A percentile compares a stretch with the other conserved stretches of the same genome.
phyloP scores from a whole-genome alignment of 2,888 invertebrate species.

The Tinea trinotella region DNA sequence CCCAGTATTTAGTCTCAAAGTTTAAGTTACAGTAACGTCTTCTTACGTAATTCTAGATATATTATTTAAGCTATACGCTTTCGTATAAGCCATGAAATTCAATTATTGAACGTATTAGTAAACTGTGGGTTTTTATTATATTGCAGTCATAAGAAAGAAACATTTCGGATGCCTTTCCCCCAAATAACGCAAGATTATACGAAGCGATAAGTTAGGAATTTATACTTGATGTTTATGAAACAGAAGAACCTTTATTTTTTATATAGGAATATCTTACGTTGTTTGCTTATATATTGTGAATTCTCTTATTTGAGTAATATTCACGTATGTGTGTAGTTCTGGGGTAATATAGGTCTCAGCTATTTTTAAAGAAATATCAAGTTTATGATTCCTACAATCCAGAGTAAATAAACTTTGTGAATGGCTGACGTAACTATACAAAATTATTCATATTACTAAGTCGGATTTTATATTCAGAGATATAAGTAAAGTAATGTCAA shows the following conservation, averaged over 20 bases:
- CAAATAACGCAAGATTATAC: constrained; percentile 4
- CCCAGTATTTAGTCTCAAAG: neutral
- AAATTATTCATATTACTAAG: too few relatives aligned
- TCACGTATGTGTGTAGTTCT: too few relatives aligned
- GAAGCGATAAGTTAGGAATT: constrained; percentile 14
- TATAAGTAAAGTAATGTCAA: too few relatives aligned
- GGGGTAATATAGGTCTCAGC: too few relatives aligned
- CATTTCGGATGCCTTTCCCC: constrained; percentile 10
- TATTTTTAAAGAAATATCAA: too few relatives aligned
- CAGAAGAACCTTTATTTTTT: neutral
- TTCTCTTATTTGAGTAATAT: neutral
- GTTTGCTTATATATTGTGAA: neutral
- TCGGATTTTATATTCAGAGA: too few relatives aligned
- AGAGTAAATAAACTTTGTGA: too few relatives aligned
- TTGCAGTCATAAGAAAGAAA: neutral
- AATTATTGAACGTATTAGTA: neutral
- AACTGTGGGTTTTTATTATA: neutral
- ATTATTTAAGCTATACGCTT: neutral
- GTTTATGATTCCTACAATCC: too few relatives aligned
- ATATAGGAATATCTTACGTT: neutral
- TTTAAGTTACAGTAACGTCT: neutral
- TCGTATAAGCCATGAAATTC: neutral
- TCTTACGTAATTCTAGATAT: neutral
- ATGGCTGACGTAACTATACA: too few relatives aligned
- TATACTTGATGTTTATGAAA: constrained; percentile 15